Base-by-base conservation (phyloP, 2,888 invertebrate species). In the Hypomecis punctinalis region DNA sequence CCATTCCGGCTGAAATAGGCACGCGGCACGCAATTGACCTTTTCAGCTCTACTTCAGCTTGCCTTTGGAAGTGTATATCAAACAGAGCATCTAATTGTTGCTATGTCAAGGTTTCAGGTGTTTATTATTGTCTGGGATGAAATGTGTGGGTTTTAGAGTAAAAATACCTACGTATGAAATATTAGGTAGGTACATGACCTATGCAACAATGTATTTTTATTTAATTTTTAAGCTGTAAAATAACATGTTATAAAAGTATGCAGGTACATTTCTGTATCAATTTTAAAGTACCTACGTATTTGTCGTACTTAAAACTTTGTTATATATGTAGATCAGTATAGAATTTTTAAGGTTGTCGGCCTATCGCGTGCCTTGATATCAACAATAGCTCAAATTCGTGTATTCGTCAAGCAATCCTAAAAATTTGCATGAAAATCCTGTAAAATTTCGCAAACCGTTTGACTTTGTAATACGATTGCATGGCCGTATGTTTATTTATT, bases 341-440 rank as follows among this genome's bases (percentile, higher is more conserved):
- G 6, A n/a, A n/a, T 36, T 48, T n/a, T 10, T 10, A 51, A 76
- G 76, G 75, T 74, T 70, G 70, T 77, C 77, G 79, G 76, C 80
- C 76, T 72, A 76, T 86, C 79, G 85, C 81, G 83, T 85, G 82
- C 75, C 74, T 23, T 57, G 36, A 42, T 23, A 49, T 8, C 52
- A 67, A 13, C 51, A 54, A 63, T 63, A 56, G 61, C 53, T 61
- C 58, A 56, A 63, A 67, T 45, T 67, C 58, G 74, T 69, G 67
- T 75, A 63, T 58, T 79, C 72, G 75, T 77, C 78, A 75, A 74
- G 71, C 65, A 72, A 76, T 74, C 68, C 72, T 74, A 75, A 74
- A 76, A 84, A 83, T 86, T 85, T 83, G 79, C 82, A 83, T 86
- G 74, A 76, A 76, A 80, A 73, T 43, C 78, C 74, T 78, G 77